Evolutionary conservation across 2,888 invertebrate genomes (phyloP), one percentile per base, ranked within the genome.

Genomic region (Pollenia amentaria): DNA sequence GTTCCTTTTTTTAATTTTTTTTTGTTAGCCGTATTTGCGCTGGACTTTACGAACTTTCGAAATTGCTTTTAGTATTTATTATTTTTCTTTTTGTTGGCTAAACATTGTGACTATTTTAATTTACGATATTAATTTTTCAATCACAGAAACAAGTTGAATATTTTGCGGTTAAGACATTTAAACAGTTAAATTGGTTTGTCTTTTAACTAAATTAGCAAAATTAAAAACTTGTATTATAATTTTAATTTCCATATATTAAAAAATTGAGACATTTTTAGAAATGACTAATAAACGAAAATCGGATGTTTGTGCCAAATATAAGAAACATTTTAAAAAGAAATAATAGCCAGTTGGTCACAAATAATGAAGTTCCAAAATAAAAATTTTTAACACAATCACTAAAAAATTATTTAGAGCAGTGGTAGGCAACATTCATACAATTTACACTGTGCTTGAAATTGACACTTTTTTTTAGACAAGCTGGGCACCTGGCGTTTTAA

Each of bases 131-230:
- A 81, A 67, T 65, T 78, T 73, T 82, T 46, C 44, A 78, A 64
- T 73, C 79, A 70, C 48, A 79, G 21, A 64, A 76, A 86, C 83
- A 83, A 83, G 79, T 86, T 82, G 69, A 69, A 40, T 42, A 18
- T 3, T 29, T 29, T 53, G 40, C 64, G 53, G 64, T 55, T 72
- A 53, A 12, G 38, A 64, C 48, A 57, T 16, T 48, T 11, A 6
- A 46, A 1, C 11, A 21, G 3, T 75, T 29, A 48, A 60, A 38
- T 18, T 75, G 64, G 21, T 44, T 67, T 57, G 57, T 10, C 57
- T 51, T 60, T 51, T 69, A 60, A 82, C 62, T 75, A 42, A 65
- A 75, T 81, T 67, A 67, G 16, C 10, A 64, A 62, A 21, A 14
- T 60, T 42, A 11, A 18, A 21, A 65, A 57, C 12, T 73, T 53